Evolutionary conservation across 2,113 vertebrate genomes (phyloP).

Genomic region (Ploceus nigricollis): DNA sequence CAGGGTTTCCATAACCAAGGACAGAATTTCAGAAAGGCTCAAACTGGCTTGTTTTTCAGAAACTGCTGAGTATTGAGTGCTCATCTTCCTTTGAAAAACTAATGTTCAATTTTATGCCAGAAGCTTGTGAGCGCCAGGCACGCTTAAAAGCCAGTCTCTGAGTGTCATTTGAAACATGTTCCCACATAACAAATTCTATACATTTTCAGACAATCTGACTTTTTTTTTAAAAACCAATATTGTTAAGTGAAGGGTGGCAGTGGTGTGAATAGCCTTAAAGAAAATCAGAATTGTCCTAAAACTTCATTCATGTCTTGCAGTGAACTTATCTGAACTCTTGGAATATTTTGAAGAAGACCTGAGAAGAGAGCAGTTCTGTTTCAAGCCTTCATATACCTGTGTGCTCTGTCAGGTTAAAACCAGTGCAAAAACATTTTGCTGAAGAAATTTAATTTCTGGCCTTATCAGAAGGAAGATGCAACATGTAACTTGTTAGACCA

Average conservation of each 20-base stretch:
- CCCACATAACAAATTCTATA: neutral
- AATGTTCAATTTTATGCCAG: neutral
- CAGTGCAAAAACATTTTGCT: neutral
- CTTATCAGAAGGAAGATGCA: neutral
- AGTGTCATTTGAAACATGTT: neutral
- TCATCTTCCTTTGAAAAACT: neutral
- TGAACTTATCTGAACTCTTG: neutral
- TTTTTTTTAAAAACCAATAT: neutral
- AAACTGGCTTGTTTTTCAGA: neutral
- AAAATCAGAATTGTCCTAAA: neutral
- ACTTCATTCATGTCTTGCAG: neutral
- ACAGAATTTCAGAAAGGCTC: neutral
- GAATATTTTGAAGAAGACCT: neutral
- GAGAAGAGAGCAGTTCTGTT: neutral
- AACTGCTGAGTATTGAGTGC: neutral
- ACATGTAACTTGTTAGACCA: neutral
- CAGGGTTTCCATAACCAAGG: neutral
- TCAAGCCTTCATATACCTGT: neutral
- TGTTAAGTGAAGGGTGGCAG: neutral
- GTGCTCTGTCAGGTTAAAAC: neutral
- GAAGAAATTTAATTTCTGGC: neutral
- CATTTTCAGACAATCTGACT: neutral
- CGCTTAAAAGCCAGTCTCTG: neutral
- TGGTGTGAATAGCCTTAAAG: neutral
- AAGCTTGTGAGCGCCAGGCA: neutral